Conservation (phyloP, 2,113 vertebrate species). For the Hemiprocne comata region DNA sequence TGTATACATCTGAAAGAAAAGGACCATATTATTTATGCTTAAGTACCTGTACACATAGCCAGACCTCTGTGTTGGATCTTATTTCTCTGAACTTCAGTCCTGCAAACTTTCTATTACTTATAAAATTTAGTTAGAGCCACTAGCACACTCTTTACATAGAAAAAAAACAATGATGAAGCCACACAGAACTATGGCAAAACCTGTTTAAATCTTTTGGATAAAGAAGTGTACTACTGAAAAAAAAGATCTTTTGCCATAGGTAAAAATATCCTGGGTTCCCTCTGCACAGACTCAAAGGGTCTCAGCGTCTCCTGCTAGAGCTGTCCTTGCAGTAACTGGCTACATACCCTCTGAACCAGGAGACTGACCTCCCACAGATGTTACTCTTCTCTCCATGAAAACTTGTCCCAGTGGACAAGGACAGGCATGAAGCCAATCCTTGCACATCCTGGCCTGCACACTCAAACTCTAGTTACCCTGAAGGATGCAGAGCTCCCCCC, state of each 20-base stretch:
- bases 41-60: not conserved
- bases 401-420: not conserved
- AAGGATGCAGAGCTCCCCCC: not conserved
- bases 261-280: not conserved
- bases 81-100: not conserved
- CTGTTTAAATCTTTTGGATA: not conserved
- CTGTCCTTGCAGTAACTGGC: no score
- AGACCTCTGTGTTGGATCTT: not conserved
- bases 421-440: no score
- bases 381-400: not conserved
- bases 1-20: not conserved
- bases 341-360: not conserved
- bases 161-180: not conserved
- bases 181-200: not conserved
- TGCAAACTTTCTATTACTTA: not conserved
- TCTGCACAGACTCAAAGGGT: not conserved
- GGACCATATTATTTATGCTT: not conserved
- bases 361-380: not conserved
- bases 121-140: not conserved
- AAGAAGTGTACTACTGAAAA: not conserved
- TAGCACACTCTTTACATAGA: not conserved
- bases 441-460: rapidly evolving
- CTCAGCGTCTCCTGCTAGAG: not conserved
- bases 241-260: not conserved
- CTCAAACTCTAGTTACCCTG: not conserved